Conservation (phyloP, 2,797 vertebrate genomes). For the Hydrophis major region DNA sequence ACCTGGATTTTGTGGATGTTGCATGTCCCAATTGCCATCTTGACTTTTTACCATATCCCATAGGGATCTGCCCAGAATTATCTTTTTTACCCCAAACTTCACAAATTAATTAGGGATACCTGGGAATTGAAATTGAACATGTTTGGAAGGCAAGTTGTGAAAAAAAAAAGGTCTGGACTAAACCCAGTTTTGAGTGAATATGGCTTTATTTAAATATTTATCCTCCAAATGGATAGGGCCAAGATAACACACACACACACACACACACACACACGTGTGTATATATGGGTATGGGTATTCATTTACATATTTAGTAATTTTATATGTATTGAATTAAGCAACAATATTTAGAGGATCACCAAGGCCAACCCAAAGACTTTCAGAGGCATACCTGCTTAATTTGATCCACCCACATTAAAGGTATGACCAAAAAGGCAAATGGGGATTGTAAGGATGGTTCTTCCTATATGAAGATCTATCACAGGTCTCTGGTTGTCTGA, state of each 20-base stretch:
- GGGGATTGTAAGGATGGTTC: background rate
- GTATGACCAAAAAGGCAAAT: background rate
- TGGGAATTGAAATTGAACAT: background rate
- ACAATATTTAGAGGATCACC: background rate
- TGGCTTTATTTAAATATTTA: background rate
- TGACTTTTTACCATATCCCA: background rate
- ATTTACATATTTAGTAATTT: background rate
- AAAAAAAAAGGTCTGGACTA: background rate
- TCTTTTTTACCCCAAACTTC: background rate
- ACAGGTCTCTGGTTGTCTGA: background rate
- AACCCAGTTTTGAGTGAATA: background rate
- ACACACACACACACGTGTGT: background rate
- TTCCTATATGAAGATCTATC: background rate
- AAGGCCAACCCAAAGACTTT: background rate
- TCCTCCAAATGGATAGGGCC: background rate
- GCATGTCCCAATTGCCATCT: background rate
- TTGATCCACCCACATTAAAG: background rate
- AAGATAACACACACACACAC: background rate
- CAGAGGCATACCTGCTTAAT: background rate
- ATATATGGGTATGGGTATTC: background rate
- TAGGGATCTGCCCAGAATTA: background rate
- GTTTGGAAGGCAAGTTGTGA: background rate
- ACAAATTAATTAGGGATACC: background rate
- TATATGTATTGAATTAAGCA: background rate
- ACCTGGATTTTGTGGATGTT: background rate